Evolutionary conservation across 2,888 invertebrate genomes (phyloP), one percentile per base, ranked within the genome.

Genomic region (Philereme vetulata): DNA sequence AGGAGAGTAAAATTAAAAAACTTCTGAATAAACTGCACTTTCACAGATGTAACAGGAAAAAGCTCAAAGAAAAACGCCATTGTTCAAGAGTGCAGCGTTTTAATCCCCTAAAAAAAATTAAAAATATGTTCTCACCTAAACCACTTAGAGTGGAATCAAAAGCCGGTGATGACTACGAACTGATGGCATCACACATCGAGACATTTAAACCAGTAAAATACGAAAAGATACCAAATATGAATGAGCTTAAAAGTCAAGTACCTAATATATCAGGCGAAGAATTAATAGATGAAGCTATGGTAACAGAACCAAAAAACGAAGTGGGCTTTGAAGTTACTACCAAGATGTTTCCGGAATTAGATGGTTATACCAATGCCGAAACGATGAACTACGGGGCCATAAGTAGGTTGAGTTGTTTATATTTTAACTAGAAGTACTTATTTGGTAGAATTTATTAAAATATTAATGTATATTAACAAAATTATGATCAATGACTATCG

Each of bases 71-170:
- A 60, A 71, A 64, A 70, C 70, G 61, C 49, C 65, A 74, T 53
- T 55, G 62, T 36, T 50, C 62, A 4, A 72, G 82, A 64, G 58
- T 58, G 7, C 67, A 70, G n/a, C 77, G 84, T 9, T 85, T 80
- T 11, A 80, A 80, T 64, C 78, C 84, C 4, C 69, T 88, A 4
- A 74, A 82, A 38, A 79, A 73, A 6, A 45, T 88, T 1, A 81
- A 78, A 63, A 62, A 80, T 36, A 72, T 85, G 0, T 83, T 86
- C 38, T 68, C 55, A 46, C 38, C 50, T 0, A 71, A 60, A 52
- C n/a, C 59, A 21, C 8, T 4, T 8, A 38, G 38, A 35, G 8
- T 56, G 3, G 58, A 51, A 10, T 34, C 55, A 4, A 49, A 49
- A 21, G 48, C 51, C n/a, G 35, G 9, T 5, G 21, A 10, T n/a